Evolutionary conservation across 2,797 vertebrate genomes (phyloP).

Genomic region (Gobio occitaniae): DNA sequence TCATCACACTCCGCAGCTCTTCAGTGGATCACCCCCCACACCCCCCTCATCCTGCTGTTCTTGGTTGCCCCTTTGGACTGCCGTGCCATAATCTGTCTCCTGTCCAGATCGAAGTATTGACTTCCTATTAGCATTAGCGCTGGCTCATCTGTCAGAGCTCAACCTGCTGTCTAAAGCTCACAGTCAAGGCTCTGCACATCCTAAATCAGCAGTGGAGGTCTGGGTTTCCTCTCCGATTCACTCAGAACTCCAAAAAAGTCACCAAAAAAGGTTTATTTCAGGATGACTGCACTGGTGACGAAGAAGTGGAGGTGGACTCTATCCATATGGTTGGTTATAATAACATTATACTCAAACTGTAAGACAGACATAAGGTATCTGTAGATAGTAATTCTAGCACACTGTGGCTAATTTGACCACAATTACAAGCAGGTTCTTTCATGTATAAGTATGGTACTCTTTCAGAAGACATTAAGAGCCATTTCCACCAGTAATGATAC

Average conservation of each 20-base stretch:
- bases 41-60: background rate
- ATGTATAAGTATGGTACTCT: background rate
- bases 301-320: background rate
- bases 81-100: constrained; percentile 31
- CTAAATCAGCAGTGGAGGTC: constrained; percentile 13
- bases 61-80: constrained; percentile 22
- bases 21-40: background rate
- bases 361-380: background rate
- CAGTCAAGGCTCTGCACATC: constrained; percentile 13
- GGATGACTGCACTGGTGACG: background rate
- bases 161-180: constrained; percentile 17
- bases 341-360: background rate
- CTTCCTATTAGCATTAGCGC: constrained; percentile 42
- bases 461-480: constrained; percentile 15
- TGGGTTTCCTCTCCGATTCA: background rate
- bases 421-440: constrained; percentile 6
- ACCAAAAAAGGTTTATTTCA: background rate
- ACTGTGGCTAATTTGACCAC: background rate
- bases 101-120: constrained; percentile 35
- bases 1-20: constrained; percentile 4
- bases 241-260: background rate
- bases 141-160: constrained; percentile 31
- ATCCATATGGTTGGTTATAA: background rate
- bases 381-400: background rate
- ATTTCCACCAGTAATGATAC: background rate